These are phyloP conservation scores for Siniperca knerii DNA, from an alignment of 2,113 vertebrate species.

Conservation along the genomic window DNA sequence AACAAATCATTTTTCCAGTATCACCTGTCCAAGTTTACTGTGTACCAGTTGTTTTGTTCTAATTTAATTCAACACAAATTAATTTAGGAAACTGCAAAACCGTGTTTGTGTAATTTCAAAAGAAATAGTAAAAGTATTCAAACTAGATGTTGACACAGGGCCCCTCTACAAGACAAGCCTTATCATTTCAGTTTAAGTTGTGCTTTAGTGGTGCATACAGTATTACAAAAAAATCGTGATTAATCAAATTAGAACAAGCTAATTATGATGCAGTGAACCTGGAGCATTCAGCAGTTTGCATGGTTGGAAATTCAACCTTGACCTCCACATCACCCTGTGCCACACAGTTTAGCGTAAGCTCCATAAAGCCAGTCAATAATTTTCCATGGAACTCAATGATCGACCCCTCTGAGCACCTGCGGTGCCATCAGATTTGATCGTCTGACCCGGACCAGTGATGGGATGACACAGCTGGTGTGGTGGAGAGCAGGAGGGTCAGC, in stretches of 20 bases:
- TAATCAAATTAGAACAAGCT: not conserved
- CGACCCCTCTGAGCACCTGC: slow-evolving; percentile 16
- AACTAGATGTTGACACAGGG: not conserved
- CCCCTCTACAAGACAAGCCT: not conserved
- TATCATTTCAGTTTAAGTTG: not conserved
- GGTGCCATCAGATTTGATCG: slow-evolving; percentile 13
- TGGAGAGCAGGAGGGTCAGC: slow-evolving; percentile 29
- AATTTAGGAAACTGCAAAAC: not conserved
- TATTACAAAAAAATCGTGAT: not conserved
- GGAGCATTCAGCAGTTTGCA: not conserved
- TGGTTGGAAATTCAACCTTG: not conserved
- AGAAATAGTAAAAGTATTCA: no score
- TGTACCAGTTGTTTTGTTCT: not conserved
- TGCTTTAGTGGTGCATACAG: not conserved
- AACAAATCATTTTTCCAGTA: not conserved
- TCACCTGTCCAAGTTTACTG: not conserved
- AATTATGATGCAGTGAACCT: not conserved
- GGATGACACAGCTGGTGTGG: slow-evolving; percentile 36
- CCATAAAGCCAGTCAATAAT: slow-evolving; percentile 47
- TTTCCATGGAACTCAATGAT: slow-evolving; percentile 63
- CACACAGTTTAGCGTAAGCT: not conserved
- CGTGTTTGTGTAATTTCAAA: not conserved
- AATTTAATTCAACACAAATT: not conserved
- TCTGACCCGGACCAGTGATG: slow-evolving; percentile 36
- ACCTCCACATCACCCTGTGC: not conserved